Percentiles rank a stretch among this genome's conserved stretches.
Conservation (phyloP, 2,113 vertebrate species). For the Nestor notabilis region DNA sequence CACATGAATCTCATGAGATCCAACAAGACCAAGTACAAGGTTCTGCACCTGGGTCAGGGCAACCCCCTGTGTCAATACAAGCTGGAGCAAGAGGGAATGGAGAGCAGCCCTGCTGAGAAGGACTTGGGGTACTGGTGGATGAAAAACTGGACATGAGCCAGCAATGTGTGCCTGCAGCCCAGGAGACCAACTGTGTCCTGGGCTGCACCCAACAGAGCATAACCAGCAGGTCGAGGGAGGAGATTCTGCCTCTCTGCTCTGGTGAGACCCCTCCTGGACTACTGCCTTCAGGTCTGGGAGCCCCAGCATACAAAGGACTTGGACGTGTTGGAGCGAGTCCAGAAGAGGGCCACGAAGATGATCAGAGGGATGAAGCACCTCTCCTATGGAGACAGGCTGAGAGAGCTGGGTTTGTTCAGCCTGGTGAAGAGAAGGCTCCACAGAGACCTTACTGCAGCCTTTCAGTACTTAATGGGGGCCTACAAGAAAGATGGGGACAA, state of each 20-base stretch:
- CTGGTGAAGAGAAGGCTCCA: neutral
- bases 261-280: neutral
- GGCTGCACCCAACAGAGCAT: neutral
- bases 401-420: neutral
- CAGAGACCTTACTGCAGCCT: neutral
- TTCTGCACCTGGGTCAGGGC: fast-evolving
- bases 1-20: neutral
- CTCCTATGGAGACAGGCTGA: neutral
- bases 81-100: too few species aligned
- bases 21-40: neutral
- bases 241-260: neutral
- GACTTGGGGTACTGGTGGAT: neutral
- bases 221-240: neutral
- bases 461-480: neutral
- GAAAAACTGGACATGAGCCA: neutral
- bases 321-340: fast-evolving
- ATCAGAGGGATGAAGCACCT: neutral
- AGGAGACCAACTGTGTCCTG: fast-evolving
- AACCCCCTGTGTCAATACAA: too few species aligned
- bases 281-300: neutral
- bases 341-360: neutral
- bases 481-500: neutral
- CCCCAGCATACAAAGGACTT: neutral
- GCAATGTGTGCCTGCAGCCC: fast-evolving
- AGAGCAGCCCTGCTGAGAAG: fast-evolving